phyloP scores from a whole-genome alignment of 92 coral and sea anemone genomes.

The Paramuricea clavata region DNA sequence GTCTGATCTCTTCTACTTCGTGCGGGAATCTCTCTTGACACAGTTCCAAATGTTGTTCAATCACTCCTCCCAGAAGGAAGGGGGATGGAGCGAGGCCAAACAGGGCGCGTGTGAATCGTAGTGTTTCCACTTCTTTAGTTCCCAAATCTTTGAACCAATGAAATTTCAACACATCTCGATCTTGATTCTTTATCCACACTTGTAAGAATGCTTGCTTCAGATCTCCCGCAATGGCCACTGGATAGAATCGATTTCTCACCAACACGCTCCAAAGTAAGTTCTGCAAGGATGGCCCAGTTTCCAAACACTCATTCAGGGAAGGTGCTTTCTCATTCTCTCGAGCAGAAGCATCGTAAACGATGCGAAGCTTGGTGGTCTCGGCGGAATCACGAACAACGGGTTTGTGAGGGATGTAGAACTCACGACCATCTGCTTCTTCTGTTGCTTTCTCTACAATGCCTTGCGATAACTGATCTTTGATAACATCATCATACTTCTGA shows the following conservation, averaged over 20 bases:
- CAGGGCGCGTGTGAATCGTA: neutral
- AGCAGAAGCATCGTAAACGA: too few species aligned
- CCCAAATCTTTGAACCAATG: neutral
- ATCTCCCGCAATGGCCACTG: neutral
- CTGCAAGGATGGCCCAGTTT: constrained; percentile 23
- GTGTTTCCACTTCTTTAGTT: neutral
- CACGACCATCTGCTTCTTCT: too few species aligned
- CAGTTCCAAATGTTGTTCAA: constrained; percentile 10
- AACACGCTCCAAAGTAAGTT: constrained; percentile 15
- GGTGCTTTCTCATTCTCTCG: neutral
- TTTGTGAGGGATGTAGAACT: too few species aligned
- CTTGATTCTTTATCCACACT: neutral
- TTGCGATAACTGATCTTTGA: too few species aligned
- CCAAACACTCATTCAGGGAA: neutral
- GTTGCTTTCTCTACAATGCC: too few species aligned
- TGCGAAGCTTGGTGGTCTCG: neutral
- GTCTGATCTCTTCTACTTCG: neutral
- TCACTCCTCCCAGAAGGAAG: neutral
- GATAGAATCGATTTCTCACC: neutral
- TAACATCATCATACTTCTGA: too few species aligned
- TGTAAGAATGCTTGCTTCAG: too few species aligned
- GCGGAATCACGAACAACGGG: too few species aligned
- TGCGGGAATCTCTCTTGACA: neutral
- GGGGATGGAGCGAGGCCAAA: constrained; percentile 12
- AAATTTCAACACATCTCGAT: neutral